A percentile compares a stretch with the other conserved stretches of the same genome.
These are phyloP conservation scores for Nemopilema nomurai DNA, from an alignment of 30 jellyfish, hydroid and myxozoan species.

Conservation along the genomic window DNA sequence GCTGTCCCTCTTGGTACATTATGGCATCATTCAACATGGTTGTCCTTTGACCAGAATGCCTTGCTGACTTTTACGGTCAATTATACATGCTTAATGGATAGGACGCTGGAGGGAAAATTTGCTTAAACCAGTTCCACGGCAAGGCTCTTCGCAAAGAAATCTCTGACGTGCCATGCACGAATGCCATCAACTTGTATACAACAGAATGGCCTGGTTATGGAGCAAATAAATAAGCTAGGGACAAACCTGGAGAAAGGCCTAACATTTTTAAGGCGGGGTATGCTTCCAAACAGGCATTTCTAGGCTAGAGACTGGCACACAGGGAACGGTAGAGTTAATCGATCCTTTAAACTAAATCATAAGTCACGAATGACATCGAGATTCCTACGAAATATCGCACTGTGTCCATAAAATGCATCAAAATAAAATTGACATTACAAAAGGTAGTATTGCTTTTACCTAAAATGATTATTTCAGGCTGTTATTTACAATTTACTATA, in stretches of 20 bases:
- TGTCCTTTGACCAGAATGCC: too few species aligned
- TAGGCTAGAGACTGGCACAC: not conserved
- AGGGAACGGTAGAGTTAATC: not conserved
- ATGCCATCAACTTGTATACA: not conserved
- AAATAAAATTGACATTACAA: conserved; percentile 65
- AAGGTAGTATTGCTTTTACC: conserved; percentile 58
- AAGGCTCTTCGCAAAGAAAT: too few species aligned
- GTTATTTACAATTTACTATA: conserved; percentile 61
- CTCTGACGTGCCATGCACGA: not conserved
- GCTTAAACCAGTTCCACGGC: too few species aligned
- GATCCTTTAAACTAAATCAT: not conserved
- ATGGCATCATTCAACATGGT: too few species aligned
- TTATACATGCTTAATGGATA: too few species aligned
- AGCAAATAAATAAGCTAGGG: not conserved
- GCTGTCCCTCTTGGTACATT: too few species aligned
- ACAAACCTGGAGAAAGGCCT: not conserved
- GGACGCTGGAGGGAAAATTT: too few species aligned
- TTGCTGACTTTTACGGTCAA: too few species aligned
- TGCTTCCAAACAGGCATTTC: not conserved
- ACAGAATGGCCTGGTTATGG: not conserved
- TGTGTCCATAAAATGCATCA: conserved; percentile 58
- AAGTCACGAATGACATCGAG: not conserved
- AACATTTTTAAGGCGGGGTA: not conserved
- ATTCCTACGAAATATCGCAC: conserved; percentile 2
- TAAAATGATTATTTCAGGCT: conserved; percentile 49